Evolutionary conservation across 2,797 vertebrate genomes (phyloP), one percentile per base, ranked within the genome.

Genomic region (Stomatorhinus walkeri): DNA sequence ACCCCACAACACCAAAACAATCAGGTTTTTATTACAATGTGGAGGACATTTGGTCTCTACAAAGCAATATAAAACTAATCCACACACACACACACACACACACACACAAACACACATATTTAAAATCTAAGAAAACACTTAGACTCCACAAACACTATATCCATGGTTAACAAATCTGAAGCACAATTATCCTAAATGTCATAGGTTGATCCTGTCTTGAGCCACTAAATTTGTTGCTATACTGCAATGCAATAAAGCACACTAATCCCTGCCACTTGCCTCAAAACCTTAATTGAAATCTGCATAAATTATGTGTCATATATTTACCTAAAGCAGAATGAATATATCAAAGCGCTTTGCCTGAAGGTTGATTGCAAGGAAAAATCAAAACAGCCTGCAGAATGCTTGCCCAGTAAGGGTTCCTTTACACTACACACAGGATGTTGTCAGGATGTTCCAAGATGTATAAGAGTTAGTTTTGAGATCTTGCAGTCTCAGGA

Each of bases 301-400:
- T 43, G 72, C 72, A 43, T n/a, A 79, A 19, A 79, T 79, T 79
- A 40, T 79, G 6, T 79, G 24, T 51, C 22, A 85, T 51, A 85
- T 85, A 85, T 48, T 85, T 84, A 84, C 81, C 81, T 49, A 24
- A 49, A 84, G 40, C 40, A 46, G 43, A 19, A 84, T 84, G 43
- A 84, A 84, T 76, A 40, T 76, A 76, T 87, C 85, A 87, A 56
- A 32, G 48, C 48, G n/a, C 85, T 59, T 32, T 87, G 54, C 14
- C 19, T 87, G 32, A 19, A 79, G 36, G 36, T 24, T 79, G 72
- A 79, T 79, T 79, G 72, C 68, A 79, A 79, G 16, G 36, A 87
- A 32, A 43, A 87, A 56, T 87, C 32, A 56, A 43, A 87, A 59
- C 36, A n/a, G 32, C 52, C 19, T 87, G 32, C 19, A 56, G 28